Percentiles rank a stretch among this genome's conserved stretches.
These are phyloP conservation scores for Pseudonaja textilis DNA, from an alignment of 2,113 vertebrate species.

Conservation along the genomic window DNA sequence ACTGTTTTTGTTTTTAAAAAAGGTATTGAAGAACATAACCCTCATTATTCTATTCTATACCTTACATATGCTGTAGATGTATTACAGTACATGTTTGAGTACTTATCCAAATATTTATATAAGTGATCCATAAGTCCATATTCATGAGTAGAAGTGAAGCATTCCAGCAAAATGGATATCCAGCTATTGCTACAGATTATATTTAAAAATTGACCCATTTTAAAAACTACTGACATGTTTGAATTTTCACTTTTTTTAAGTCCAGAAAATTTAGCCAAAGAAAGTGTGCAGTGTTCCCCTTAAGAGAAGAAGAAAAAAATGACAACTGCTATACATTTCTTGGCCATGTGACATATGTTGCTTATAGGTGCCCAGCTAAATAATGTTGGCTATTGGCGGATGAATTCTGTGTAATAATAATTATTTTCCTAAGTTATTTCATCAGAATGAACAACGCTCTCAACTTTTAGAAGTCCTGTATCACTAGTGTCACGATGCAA, in stretches of 20 bases:
- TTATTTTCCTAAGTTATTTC: conserved; percentile 1
- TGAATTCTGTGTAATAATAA: background rate
- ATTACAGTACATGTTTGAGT: conserved; percentile 5
- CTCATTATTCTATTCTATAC: conserved; percentile 31
- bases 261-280: conserved; percentile 15
- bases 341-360: background rate
- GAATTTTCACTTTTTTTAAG: background rate
- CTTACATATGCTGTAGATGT: conserved; percentile 8
- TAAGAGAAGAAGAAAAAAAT: background rate
- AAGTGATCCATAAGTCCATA: conserved; percentile 18
- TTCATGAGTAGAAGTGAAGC: conserved; percentile 17
- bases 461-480: background rate
- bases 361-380: conserved; percentile 8
- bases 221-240: conserved; percentile 4
- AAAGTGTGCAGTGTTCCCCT: background rate
- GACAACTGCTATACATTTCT: conserved; percentile 12
- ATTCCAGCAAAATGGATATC: conserved; percentile 38
- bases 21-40: conserved; percentile 9
- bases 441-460: conserved; percentile 3
- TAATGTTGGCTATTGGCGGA: background rate
- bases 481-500: background rate
- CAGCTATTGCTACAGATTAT: conserved; percentile 31
- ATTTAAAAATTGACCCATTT: conserved; percentile 20
- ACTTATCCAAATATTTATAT: conserved; percentile 25
- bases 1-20: background rate